Base-by-base conservation (phyloP, 2,113 vertebrate species). In the Cepphus grylle region DNA sequence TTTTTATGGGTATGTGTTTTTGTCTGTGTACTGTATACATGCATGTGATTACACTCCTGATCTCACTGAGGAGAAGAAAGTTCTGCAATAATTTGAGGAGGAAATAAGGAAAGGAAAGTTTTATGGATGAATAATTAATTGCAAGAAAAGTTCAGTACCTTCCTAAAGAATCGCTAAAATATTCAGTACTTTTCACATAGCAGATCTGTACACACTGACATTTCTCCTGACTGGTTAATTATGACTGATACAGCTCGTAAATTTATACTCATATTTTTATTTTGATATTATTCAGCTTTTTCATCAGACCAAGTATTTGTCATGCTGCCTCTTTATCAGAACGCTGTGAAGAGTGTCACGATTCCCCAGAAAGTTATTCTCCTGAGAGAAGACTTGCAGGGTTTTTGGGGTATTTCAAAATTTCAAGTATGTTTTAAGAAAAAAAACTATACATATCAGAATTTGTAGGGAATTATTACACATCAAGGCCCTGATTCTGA, bases 91-190 rank as follows among this genome's bases (percentile, higher is more conserved):
- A 81, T 94, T 96, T 90, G 76, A 86, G 95, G 93, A 91, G 86
- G 74, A 97, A 91, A 95, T 86, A 96, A 96, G 94, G 50, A 74
- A 88, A 95, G 63, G 88, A 67, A 84, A 97, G 91, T 97, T 94
- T 94, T 72, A 83, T 52, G 85, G 88, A 97, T 98, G 92, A 98
- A 98, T 98, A 98, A 98, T 98, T 98, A 97, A 98, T 96, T 11
- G 69, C 78, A 90, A 97, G 80, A 91, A 95, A 98, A 98, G 96
- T 98, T 98, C 94, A 97, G 81, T 96, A 97, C 40, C 87, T 96
- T 98, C 82, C 92, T 97, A 96, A 97, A 98, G 83, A 97, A 94
- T 96, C 94, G 96, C 95, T 98, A 78, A 98, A 98, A 98, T 98
- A 97, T 98, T 98, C 93, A 98, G 94, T 83, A 80, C 65, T 95